phyloP scores from a whole-genome alignment of 2,888 invertebrate species.

The Melinaea menophilus region DNA sequence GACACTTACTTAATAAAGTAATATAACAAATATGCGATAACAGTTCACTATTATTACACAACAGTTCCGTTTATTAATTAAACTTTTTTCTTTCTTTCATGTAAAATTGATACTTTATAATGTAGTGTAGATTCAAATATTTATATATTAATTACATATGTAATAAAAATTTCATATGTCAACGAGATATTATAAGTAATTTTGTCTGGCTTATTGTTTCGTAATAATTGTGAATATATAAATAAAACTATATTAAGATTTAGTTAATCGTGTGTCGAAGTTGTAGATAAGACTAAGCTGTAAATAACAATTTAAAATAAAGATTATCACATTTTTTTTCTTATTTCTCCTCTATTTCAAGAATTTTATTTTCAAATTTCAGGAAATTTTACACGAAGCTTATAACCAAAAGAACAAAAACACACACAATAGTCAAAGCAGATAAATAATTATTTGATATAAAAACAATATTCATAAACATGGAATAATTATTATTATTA shows the following conservation, averaged over 20 bases:
- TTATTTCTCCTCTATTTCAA: neutral
- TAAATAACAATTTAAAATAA: constrained; percentile 8
- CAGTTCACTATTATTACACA: neutral
- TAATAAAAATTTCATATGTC: neutral
- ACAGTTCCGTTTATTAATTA: neutral
- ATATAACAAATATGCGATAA: too few species aligned
- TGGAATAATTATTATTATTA: too few species aligned
- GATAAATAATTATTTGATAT: too few species aligned
- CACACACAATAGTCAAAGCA: too few species aligned
- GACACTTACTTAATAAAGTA: neutral
- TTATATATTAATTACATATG: neutral
- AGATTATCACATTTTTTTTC: constrained; percentile 1
- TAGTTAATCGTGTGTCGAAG: neutral
- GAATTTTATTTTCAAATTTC: too few species aligned
- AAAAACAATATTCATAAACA: too few species aligned
- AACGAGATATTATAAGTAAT: constrained; percentile 1
- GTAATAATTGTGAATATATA: constrained; percentile 1
- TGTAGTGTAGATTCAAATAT: neutral
- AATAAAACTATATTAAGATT: constrained; percentile 1
- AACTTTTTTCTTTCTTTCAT: neutral
- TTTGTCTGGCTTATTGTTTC: neutral
- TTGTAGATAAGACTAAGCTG: constrained; percentile 10
- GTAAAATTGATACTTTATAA: too few species aligned
- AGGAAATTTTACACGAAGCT: too few species aligned
- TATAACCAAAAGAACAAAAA: too few species aligned